phyloP scores from a whole-genome alignment of 2,797 vertebrate species.

The Pantherophis vulpinus region DNA sequence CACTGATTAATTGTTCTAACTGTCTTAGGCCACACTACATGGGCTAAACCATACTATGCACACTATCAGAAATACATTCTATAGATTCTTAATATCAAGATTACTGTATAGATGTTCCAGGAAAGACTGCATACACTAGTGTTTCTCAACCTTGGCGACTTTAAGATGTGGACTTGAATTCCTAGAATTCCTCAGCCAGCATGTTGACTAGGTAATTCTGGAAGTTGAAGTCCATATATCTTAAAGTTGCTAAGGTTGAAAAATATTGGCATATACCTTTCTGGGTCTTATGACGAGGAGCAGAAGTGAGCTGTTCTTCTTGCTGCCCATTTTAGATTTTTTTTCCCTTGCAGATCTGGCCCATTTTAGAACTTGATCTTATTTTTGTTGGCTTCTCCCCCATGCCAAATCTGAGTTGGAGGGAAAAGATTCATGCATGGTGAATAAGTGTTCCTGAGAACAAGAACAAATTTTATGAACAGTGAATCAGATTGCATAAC shows the following conservation, averaged over 20 bases:
- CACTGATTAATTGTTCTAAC: neutral
- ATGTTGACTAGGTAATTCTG: neutral
- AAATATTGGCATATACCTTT: neutral
- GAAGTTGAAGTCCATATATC: neutral
- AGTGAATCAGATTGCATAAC: neutral
- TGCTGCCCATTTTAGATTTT: neutral
- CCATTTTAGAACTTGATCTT: neutral
- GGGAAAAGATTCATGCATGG: neutral
- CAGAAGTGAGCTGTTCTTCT: neutral
- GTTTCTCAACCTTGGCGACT: neutral
- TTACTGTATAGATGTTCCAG: neutral
- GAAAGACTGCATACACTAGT: neutral
- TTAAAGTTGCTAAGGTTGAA: neutral
- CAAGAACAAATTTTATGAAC: neutral
- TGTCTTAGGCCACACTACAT: neutral
- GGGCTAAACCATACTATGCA: neutral
- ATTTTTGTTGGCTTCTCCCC: neutral
- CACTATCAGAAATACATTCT: neutral
- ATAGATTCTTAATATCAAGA: neutral
- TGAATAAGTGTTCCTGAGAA: neutral
- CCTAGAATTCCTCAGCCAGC: neutral
- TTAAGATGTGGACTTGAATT: neutral
- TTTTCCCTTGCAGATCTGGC: neutral
- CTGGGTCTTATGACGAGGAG: neutral
- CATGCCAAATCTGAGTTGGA: neutral